Percentiles rank a stretch among this genome's conserved stretches.
Evolutionary conservation across 2,888 invertebrate genomes (phyloP).

Genomic region (Marronus borbonicus): DNA sequence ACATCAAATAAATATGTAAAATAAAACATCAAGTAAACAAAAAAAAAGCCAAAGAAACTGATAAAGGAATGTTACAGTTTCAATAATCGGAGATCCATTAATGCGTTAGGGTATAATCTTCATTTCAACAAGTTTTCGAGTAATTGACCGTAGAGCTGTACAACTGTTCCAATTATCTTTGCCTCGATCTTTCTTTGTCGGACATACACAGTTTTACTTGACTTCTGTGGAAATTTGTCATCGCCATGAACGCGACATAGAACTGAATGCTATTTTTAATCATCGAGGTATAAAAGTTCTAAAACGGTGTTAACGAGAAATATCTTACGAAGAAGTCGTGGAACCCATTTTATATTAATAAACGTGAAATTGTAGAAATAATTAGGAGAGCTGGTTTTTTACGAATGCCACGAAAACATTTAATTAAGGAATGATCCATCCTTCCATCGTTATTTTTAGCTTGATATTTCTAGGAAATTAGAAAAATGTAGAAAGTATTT

Average conservation of each 20-base stretch:
- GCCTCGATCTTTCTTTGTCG: constrained; percentile 4
- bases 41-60: background rate
- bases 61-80: constrained; percentile 23
- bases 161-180: constrained; percentile 35
- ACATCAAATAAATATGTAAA: background rate
- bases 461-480: no score
- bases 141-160: constrained; percentile 45
- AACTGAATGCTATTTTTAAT: constrained; percentile 18
- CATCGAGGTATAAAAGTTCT: background rate
- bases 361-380: constrained; percentile 8
- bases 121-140: constrained; percentile 40
- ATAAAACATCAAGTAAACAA: background rate
- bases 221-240: constrained; percentile 4
- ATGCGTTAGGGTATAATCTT: constrained; percentile 28
- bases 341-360: background rate
- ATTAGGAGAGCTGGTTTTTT: constrained; percentile 15
- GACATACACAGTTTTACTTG: background rate
- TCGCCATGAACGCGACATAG: background rate
- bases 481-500: no score
- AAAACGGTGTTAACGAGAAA: constrained; percentile 2
- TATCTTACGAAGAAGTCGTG: background rate
- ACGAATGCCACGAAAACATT: background rate
- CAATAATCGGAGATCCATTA: constrained; percentile 36
- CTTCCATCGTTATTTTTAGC: background rate
- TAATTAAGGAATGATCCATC: background rate